Evolutionary conservation across 1,140 invertebrate genomes (phyloP).

Genomic region (Drosophila oshimai): DNA sequence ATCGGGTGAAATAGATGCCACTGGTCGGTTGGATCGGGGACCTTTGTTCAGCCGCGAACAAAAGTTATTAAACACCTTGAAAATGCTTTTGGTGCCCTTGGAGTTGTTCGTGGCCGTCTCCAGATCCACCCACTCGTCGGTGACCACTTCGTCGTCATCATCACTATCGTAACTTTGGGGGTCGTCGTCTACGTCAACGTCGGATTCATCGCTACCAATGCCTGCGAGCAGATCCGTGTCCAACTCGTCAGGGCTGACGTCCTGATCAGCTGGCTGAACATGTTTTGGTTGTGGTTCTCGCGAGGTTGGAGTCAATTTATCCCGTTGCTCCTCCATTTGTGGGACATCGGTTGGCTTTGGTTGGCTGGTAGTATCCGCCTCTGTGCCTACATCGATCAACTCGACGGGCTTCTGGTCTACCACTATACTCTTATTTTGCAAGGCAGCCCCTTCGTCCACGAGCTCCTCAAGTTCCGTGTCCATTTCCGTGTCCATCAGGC

Average conservation of each 20-base stretch:
- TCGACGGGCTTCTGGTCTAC: background rate
- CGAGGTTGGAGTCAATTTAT: background rate
- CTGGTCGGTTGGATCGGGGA: background rate
- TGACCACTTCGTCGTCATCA: background rate
- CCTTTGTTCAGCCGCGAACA: slow-evolving; percentile 22
- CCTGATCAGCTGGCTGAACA: too few relatives aligned
- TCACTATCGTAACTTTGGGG: background rate
- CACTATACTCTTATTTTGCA: background rate
- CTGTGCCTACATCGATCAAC: background rate
- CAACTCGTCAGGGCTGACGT: background rate
- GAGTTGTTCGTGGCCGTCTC: background rate
- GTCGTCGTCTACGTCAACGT: background rate
- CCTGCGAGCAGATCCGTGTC: slow-evolving; percentile 8
- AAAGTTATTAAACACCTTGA: slow-evolving; percentile 26
- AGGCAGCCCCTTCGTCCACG: background rate
- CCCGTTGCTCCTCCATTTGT: background rate
- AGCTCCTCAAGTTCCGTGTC: background rate
- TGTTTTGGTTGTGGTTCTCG: background rate
- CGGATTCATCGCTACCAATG: slow-evolving; percentile 42
- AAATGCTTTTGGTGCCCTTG: slow-evolving; percentile 7
- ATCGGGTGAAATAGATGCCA: background rate
- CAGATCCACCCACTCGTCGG: slow-evolving; percentile 48
- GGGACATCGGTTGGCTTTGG: background rate
- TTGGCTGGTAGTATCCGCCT: too few relatives aligned
- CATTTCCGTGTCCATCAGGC: slow-evolving; percentile 27